A percentile compares a stretch with the other conserved stretches of the same genome.
Evolutionary conservation across 2,113 vertebrate species (phyloP).

Genomic region (Cyprinus carpio): DNA sequence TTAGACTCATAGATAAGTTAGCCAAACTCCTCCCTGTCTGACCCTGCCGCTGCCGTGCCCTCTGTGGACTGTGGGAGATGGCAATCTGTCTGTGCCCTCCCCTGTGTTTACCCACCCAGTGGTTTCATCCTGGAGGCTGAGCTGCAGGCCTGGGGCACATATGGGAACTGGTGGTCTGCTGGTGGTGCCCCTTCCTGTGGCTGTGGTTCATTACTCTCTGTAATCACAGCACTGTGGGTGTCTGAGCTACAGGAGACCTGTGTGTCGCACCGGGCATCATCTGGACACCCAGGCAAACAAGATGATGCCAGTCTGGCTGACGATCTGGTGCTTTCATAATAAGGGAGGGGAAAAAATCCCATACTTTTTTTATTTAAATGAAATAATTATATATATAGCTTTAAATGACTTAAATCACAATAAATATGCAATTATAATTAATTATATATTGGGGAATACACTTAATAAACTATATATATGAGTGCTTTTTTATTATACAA

Average conservation of each 20-base stretch:
- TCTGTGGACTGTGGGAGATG: constrained; percentile 46
- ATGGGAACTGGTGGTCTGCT: constrained; percentile 43
- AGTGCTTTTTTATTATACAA: background rate
- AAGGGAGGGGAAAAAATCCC: background rate
- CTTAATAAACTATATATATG: too few relatives aligned
- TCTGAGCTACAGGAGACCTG: constrained; percentile 48
- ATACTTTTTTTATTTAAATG: background rate
- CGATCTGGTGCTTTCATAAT: background rate
- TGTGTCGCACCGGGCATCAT: constrained; percentile 40
- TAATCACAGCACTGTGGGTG: constrained; percentile 53
- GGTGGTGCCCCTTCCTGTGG: constrained; percentile 55
- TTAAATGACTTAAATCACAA: background rate
- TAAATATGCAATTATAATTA: too few relatives aligned
- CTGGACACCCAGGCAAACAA: constrained; percentile 40
- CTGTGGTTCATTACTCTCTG: constrained; percentile 56
- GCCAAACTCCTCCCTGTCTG: constrained; percentile 32
- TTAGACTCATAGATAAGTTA: constrained; percentile 32
- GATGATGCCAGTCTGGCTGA: constrained; percentile 13
- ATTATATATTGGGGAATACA: background rate
- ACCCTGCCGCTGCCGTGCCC: background rate
- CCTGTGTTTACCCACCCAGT: constrained; percentile 48
- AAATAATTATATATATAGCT: too few relatives aligned
- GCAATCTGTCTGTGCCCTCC: constrained; percentile 43
- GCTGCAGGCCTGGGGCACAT: constrained; percentile 28
- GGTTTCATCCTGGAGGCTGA: constrained; percentile 45